A percentile compares a stretch with the other conserved stretches of the same genome.
phyloP scores from a whole-genome alignment of 2,797 vertebrate genomes.

The Lepilemur ruficaudatus region DNA sequence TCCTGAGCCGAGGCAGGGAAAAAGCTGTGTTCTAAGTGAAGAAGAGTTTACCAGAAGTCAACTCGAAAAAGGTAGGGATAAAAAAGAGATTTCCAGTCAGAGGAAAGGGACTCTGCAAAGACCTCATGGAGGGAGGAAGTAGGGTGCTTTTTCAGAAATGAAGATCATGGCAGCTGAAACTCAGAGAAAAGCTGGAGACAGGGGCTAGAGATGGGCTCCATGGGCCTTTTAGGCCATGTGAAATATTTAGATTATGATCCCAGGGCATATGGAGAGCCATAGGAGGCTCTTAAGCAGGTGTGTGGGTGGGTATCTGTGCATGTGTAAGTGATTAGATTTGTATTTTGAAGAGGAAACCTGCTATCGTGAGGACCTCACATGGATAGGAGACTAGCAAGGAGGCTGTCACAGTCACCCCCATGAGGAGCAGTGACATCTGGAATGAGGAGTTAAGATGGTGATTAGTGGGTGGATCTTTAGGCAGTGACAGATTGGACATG shows the following conservation, averaged over 20 bases:
- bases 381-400: neutral
- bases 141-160: neutral
- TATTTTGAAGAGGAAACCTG: neutral
- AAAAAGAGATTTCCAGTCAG: neutral
- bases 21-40: neutral
- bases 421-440: neutral
- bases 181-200: neutral
- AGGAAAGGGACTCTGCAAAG: neutral
- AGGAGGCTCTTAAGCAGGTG: neutral
- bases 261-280: neutral
- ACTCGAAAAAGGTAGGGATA: neutral
- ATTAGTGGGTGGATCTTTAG: neutral
- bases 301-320: too few relatives aligned
- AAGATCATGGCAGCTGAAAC: neutral
- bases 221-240: neutral
- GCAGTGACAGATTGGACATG: neutral
- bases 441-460: neutral
- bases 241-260: neutral
- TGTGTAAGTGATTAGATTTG: neutral
- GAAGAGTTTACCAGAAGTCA: neutral
- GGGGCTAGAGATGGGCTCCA: neutral
- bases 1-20: neutral
- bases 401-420: neutral
- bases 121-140: neutral
- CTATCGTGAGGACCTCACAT: neutral